Base-by-base conservation (phyloP, 1,140 invertebrate genomes). In the Eupeodes corollae region DNA sequence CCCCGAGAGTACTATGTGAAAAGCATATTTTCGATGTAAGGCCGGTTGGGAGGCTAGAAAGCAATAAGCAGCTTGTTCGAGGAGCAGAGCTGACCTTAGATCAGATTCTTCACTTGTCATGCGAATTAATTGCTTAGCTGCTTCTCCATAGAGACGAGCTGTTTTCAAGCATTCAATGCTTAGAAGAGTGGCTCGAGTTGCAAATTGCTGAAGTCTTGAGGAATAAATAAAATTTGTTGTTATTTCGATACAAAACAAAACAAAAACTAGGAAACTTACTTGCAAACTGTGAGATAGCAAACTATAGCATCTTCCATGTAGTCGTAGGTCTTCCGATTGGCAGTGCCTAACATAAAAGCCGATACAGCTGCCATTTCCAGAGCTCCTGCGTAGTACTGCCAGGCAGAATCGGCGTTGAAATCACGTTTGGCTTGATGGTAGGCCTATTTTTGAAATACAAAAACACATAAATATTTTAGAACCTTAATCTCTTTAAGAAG, bases 341-440 rank as follows among this genome's bases (percentile, higher is more conserved):
- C 73, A 53, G 86, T 84, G 38, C 84, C 84, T 51, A 84, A 80
- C 85, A 96, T 89, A 60, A 93, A 96, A 2, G 90, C 86, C 49
- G 91, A 85, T 1, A 96, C 67, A 3, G 89, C 88, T 6, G 91
- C 91, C 91, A 97, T 96, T 75, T 97, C 93, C 37, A 94, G 70
- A 15, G 93, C 91, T 12, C 92, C 92, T 10, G 94, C 93, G 71
- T 90, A 96, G 68, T 95, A 91, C 12, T 97, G 71, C 94, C 93
- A 98, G 1, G 95, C 95, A 58, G 92, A 87, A 69, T 99, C 95
- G 14, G 84, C 85, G 56, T 87, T 86, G 69, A 98, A 98, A 62
- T 99, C 96, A 50, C 92, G 80, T 70, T 98, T 98, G 11, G 91
- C 88, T 14, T 87, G 82, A 67, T 98, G 92, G 70, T 98, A 99